A percentile compares a stretch with the other conserved stretches of the same genome.
phyloP scores from a whole-genome alignment of 2,797 vertebrate genomes.

The Pteropus rufus region DNA sequence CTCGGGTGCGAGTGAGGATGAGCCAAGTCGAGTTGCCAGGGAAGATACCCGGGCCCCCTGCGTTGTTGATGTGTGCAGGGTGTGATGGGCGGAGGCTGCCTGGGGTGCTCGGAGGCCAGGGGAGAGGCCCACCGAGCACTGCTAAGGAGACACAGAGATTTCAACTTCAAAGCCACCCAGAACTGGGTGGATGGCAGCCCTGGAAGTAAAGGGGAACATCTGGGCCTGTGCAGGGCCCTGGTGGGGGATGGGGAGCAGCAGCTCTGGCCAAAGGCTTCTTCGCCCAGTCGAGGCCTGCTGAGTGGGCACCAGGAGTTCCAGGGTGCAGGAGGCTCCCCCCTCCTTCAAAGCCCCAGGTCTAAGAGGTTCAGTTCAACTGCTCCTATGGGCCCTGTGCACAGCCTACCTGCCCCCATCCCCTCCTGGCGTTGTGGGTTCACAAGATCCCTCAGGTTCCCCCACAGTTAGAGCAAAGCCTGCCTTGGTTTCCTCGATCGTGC shows the following conservation, averaged over 20 bases:
- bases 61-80: neutral
- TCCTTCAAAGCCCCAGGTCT: neutral
- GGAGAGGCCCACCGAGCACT: neutral
- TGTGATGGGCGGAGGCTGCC: neutral
- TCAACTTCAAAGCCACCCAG: neutral
- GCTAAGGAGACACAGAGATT: neutral
- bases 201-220: neutral
- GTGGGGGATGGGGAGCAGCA: rapidly evolving
- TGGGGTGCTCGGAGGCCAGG: neutral
- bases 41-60: rapidly evolving
- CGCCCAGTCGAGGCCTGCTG: rapidly evolving
- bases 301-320: too few relatives aligned
- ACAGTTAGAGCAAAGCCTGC: neutral
- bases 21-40: neutral
- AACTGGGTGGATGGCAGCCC: neutral
- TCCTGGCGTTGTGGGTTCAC: neutral
- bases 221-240: neutral
- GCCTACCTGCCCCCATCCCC: rapidly evolving
- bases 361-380: neutral
- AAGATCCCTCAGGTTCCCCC: neutral
- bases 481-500: neutral
- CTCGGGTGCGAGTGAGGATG: neutral
- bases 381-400: neutral
- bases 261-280: neutral
- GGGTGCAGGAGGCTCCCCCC: rapidly evolving